Base-by-base conservation (phyloP, 1,140 invertebrate genomes). In the Tetramorium parvispinum region DNA sequence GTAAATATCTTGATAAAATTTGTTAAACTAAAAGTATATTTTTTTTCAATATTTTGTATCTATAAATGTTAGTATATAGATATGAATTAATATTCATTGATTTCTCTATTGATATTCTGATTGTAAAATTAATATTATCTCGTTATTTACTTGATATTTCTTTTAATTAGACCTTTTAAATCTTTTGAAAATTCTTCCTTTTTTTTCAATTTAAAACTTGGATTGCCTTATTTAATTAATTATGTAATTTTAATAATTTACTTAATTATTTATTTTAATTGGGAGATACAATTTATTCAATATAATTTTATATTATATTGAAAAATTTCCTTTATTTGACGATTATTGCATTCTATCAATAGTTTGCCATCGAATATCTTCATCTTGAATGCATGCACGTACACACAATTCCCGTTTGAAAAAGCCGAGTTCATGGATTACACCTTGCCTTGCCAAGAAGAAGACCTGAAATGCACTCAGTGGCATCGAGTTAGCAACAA, bases 401-500 rank as follows among this genome's bases (percentile, higher is more conserved):
- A 40, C 7, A 51, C 0, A 13, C 46, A 16, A 40, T 53, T 53
- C 18, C 3, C n/a, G 21, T 7, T 79, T 53, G 3, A 55, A 16
- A 68, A 43, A 57, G 18, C 21, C 13, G 13, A 10, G 16, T 13
- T 70, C n/a, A 5, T 6, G 27, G 49, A 40, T 81, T 55, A 55
- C 10, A 70, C 27, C 40, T 78, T 55, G 16, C 24, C 16, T 68
- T 27, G n/a, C 10, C 13, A 57, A 57, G 40, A 63, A 27, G 18
- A 37, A 7, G 55, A 68, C 32, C 18, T 51, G 61, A 66, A 79
- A 51, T 24, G 43, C 27, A 37, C 18, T 21, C 32, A 32, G 27
- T 27, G 10, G 63, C 21, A 59, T 43, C 21, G 24, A 77, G 24
- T 46, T 43, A 24, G 57, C 21, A 81, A 70, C 78, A 81, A 81